Evolutionary conservation across 2,797 vertebrate species (phyloP).

Genomic region (Rhodeus uyekii): DNA sequence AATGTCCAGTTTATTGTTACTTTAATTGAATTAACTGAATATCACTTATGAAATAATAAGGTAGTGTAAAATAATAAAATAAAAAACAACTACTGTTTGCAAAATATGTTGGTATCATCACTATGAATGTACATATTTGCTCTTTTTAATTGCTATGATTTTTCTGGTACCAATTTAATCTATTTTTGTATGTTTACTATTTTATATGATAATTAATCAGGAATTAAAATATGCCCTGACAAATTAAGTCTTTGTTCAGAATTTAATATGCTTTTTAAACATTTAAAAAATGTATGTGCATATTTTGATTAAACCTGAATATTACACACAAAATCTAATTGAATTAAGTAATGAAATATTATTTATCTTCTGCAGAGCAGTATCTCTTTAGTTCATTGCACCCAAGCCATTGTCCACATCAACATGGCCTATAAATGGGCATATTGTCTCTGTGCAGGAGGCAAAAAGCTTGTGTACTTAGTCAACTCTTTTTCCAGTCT

Average conservation of each 20-base stretch:
- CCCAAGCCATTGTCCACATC: constrained; percentile 50
- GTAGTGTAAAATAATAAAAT: neutral
- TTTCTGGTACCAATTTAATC: neutral
- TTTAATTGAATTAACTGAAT: neutral
- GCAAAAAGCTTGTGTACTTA: constrained; percentile 75
- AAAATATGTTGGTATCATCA: neutral
- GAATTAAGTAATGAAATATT: neutral
- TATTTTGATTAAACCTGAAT: neutral
- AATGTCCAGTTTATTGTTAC: neutral
- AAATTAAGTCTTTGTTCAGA: neutral
- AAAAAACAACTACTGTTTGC: neutral
- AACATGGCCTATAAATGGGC: constrained; percentile 59
- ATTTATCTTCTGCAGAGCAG: constrained; percentile 24
- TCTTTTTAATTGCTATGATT: neutral
- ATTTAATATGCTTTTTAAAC: neutral
- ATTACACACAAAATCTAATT: neutral
- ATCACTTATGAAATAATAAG: neutral
- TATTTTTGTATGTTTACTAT: neutral
- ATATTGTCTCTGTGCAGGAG: constrained; percentile 65
- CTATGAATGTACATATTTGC: neutral
- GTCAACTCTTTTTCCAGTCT: constrained; percentile 79
- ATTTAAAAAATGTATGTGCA: neutral
- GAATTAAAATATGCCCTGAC: neutral
- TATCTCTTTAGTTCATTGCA: constrained; percentile 9
- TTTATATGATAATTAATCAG: neutral